Evolutionary conservation across 1,140 invertebrate species (phyloP).

Genomic region (Drosophila elegans): DNA sequence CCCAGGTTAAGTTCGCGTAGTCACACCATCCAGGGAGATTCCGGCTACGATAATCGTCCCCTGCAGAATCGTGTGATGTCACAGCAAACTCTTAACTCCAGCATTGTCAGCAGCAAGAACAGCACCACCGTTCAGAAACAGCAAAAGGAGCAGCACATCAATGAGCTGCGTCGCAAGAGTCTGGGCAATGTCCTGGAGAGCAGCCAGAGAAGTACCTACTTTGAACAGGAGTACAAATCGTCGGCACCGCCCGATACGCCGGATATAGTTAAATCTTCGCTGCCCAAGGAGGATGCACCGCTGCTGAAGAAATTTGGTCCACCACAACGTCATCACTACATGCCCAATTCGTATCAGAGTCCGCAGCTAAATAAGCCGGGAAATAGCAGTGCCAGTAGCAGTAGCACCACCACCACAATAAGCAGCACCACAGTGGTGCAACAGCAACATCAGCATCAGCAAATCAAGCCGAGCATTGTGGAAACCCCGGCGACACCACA

Average conservation of each 20-base stretch:
- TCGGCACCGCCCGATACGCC: conserved; percentile 78
- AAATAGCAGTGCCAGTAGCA: conserved; percentile 13
- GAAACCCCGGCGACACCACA: conserved; percentile 77
- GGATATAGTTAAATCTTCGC: conserved; percentile 81
- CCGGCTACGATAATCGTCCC: conserved; percentile 28
- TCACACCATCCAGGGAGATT: conserved; percentile 53
- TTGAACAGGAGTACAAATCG: conserved; percentile 72
- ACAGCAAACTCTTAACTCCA: conserved; percentile 47
- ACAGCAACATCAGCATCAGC: conserved; percentile 31
- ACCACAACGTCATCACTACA: conserved; percentile 78
- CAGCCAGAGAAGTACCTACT: conserved; percentile 41
- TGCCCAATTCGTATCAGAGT: conserved; percentile 81
- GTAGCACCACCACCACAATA: conserved; percentile 11
- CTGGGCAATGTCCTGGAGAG: conserved; percentile 65
- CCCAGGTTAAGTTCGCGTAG: conserved; percentile 52
- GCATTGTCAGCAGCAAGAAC: conserved; percentile 13
- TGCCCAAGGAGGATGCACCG: conserved; percentile 77
- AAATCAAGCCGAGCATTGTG: conserved; percentile 65
- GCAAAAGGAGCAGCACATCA: conserved; percentile 36
- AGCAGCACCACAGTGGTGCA: conserved; percentile 33
- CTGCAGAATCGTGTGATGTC: conserved; percentile 61
- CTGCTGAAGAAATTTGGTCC: conserved; percentile 81
- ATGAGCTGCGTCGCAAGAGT: conserved; percentile 71
- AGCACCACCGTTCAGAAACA: conserved; percentile 8
- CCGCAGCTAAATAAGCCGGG: conserved; percentile 57